Base-by-base conservation (phyloP, 2,888 invertebrate species). In the Liodrosophila aerea region DNA sequence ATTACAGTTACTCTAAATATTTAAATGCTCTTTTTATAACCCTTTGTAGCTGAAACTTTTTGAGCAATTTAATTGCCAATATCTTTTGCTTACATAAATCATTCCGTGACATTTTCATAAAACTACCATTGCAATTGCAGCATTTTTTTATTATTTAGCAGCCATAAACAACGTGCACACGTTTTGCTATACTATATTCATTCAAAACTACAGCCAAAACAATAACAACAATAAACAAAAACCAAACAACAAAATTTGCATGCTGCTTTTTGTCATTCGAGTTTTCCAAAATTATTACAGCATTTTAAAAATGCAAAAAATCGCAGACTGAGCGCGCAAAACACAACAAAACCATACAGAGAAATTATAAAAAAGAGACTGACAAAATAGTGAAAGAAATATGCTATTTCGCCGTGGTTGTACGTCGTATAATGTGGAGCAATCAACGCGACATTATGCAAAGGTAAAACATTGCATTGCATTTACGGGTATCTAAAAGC, bases 341-440 rank as follows among this genome's bases (percentile, higher is more conserved):
- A 57, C 12, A 44, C 27, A 27, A 47, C 40, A 33, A 2, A 46
- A 41, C 5, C 9, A 11, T 4, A 40, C 7, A 34, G 7, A 22
- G 9, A 37, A 7, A 22, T 12, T 36, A 40, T 18, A 9, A 13
- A 47, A 18, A 4, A 34, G 11, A 18, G 41, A 22, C 13, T 13
- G 9, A 13, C n/a, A n/a, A n/a, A 11, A 13, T 4, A 12, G 16
- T 13, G 18, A 18, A 43, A 36, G 16, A 39, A 15, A 7, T 11
- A 89, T 89, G 89, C 61, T 89, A 64, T 85, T 88, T 60, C 89
- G 89, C 60, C 87, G 89, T 67, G 88, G 89, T 59, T 85, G 87
- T 80, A 22, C 22, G 22, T 66, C 78, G 69, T 89, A 89, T 72
- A 85, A 89, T 77, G 89, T 90, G 81, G 87, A 89, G 78, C 88